Base-by-base conservation (phyloP, 2,113 vertebrate species). In the Syngnathus typhle region DNA sequence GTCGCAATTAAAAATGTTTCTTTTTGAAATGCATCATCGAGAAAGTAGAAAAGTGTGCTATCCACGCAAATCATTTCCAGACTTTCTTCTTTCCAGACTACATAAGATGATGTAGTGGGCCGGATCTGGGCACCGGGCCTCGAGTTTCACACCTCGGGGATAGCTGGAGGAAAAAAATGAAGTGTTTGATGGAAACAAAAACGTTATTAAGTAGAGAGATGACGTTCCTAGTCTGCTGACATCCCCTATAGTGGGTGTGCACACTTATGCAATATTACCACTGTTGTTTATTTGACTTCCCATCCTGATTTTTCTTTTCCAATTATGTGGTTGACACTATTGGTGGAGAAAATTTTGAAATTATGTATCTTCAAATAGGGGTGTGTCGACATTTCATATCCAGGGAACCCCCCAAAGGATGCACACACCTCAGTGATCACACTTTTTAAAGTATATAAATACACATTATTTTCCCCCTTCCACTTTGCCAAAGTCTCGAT, bases 381-480 rank as follows among this genome's bases (percentile, higher is more conserved):
- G 27, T 58, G 60, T 62, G 60, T 62, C 23, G 39, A 58, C 55
- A 16, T 58, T 27, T 58, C 18, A 36, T 32, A 56, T n/a, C 38
- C 59, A 39, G 1, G 11, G 27, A 13, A 13, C 13, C 4, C 38
- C 38, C 60, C 60, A 11, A 21, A 61, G 60, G 60, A 61, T 44
- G 60, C 23, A 44, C 60, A 62, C 60, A 62, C 60, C 60, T 62
- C 27, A 27, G 55, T 58, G 15, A 58, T 58, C 55, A 36, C 55
- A 58, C 55, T 36, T 52, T 58, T 16, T 0, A 6, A 16, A 36
- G 21, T 27, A 27, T 55, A 55, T 27, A 58, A 58, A 36, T 58
- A 58, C 39, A 21, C 21, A 2, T 62, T 43, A 38, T 37, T 16
- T 12, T 23, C 38, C 59, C 38, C 19, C 44, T 61, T n/a, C 37